A percentile compares a stretch with the other conserved stretches of the same genome.
Conservation (phyloP, 2,888 invertebrate species). For the Limnephilus rhombicus region DNA sequence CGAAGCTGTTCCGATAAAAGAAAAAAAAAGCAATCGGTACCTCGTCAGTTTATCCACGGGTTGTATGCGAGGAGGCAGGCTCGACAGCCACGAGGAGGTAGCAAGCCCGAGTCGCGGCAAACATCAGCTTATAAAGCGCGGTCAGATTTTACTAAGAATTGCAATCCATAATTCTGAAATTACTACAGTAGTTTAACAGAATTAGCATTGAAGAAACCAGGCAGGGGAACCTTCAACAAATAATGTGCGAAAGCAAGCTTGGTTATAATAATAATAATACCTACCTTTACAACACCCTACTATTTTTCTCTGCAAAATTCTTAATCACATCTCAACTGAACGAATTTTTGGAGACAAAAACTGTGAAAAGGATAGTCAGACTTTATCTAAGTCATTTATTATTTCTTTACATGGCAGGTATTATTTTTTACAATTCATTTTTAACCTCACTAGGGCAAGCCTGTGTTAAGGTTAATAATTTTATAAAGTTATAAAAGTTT, state of each 20-base stretch:
- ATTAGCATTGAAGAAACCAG: not conserved
- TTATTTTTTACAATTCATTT: no score
- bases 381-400: no score
- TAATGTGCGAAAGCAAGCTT: not conserved
- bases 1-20: conserved; percentile 17
- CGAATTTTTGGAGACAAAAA: no score
- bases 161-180: not conserved
- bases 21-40: not conserved
- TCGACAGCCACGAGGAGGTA: not conserved
- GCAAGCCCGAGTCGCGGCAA: not conserved
- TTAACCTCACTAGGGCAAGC: no score
- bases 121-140: not conserved
- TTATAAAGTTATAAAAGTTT: no score
- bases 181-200: not conserved
- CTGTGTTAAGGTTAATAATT: no score
- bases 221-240: not conserved
- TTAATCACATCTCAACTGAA: no score
- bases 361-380: no score
- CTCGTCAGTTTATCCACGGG: not conserved
- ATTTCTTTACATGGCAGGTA: no score
- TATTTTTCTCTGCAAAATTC: no score
- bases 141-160: not conserved
- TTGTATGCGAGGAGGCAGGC: not conserved
- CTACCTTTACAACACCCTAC: no score
- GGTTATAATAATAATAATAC: not conserved